Evolutionary conservation across 2,113 vertebrate species (phyloP).

Genomic region (Noctilio leporinus): DNA sequence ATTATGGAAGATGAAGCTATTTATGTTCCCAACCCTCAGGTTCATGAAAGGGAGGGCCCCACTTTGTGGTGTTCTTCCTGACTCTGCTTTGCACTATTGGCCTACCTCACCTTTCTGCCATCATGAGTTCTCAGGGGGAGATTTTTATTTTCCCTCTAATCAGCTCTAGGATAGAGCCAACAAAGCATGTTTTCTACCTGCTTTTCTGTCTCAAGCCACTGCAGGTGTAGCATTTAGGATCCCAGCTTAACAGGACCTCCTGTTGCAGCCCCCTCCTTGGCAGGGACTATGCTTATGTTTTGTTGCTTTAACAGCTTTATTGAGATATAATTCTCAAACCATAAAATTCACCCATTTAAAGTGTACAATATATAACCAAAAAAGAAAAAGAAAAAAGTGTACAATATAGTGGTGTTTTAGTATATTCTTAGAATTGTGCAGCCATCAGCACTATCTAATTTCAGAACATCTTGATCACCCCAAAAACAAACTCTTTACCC

Average conservation of each 20-base stretch:
- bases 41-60: not conserved
- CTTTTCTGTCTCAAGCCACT: not conserved
- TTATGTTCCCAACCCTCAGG: not conserved
- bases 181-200: no score
- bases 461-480: not conserved
- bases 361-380: no score
- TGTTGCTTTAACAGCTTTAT: not conserved
- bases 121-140: not conserved
- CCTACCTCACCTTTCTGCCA: not conserved
- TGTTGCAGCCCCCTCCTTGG: not conserved
- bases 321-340: no score
- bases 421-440: no score
- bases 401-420: no score
- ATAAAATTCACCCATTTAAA: no score
- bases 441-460: not conserved
- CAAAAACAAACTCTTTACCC: not conserved
- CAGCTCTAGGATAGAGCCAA: not conserved
- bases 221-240: not conserved
- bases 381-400: no score
- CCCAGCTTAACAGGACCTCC: not conserved
- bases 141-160: not conserved
- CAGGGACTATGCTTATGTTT: accelerated
- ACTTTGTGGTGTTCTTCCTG: no score
- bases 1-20: not conserved
- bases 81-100: not conserved